Evolutionary conservation across 1,140 invertebrate species (phyloP).

Genomic region (Drosophila bocqueti): DNA sequence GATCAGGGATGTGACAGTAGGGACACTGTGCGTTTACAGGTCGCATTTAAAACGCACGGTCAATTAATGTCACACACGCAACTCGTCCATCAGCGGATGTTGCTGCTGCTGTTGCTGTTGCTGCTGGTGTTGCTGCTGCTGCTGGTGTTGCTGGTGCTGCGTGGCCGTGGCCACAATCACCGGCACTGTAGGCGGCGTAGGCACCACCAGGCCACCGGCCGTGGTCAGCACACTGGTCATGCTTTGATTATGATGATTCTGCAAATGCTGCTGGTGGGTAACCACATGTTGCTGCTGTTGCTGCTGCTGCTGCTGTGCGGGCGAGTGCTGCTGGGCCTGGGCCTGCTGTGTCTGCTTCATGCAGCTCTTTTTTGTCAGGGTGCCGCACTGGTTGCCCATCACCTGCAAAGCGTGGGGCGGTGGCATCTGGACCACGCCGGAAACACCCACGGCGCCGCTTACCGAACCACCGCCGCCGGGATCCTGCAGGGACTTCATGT

Average conservation of each 20-base stretch:
- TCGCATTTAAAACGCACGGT: slow-evolving; percentile 85
- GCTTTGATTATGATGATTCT: slow-evolving; percentile 84
- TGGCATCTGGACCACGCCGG: slow-evolving; percentile 86
- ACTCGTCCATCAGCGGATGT: slow-evolving; percentile 89
- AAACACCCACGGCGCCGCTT: slow-evolving; percentile 86
- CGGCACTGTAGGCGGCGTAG: slow-evolving; percentile 74
- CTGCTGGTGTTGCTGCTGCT: slow-evolving; percentile 84
- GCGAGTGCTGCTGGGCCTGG: slow-evolving; percentile 77
- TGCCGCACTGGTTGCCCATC: slow-evolving; percentile 87
- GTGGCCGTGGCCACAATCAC: slow-evolving; percentile 69
- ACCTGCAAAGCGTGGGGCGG: slow-evolving; percentile 89
- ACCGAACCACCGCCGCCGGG: slow-evolving; percentile 86
- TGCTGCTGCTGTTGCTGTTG: slow-evolving; percentile 84
- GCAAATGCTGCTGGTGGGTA: slow-evolving; percentile 70
- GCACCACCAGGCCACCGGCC: slow-evolving; percentile 67
- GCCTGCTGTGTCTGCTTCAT: slow-evolving; percentile 79
- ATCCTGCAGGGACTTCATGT: slow-evolving; percentile 88
- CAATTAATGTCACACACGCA: slow-evolving; percentile 91
- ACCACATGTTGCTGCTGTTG: slow-evolving; percentile 62
- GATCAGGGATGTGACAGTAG: not conserved
- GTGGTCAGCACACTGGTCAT: slow-evolving; percentile 82
- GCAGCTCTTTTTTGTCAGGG: slow-evolving; percentile 88
- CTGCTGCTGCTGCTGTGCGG: slow-evolving; percentile 62
- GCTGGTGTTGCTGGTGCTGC: slow-evolving; percentile 85
- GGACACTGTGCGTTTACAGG: slow-evolving; percentile 76